Conservation (phyloP, 2,113 vertebrate species). For the Propithecus coquereli region DNA sequence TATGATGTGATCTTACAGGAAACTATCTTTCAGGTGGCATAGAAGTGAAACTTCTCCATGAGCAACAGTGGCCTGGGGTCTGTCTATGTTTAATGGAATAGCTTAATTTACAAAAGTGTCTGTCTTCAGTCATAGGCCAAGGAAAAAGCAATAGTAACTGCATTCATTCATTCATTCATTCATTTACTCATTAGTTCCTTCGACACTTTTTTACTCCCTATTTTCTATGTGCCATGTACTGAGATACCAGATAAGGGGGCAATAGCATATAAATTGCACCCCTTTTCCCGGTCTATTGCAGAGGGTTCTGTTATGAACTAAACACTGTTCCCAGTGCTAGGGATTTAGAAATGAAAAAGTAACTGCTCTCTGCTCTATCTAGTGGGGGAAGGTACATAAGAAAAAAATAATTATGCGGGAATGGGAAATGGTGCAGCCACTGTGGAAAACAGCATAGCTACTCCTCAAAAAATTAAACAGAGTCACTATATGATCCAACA, state of each 20-base stretch:
- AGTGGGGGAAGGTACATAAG: not conserved
- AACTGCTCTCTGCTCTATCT: not conserved
- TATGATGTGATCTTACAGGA: not conserved
- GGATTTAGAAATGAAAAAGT: not conserved
- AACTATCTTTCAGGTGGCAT: not conserved
- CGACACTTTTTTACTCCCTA: not conserved
- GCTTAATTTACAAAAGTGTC: not conserved
- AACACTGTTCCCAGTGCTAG: not conserved
- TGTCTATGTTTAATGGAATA: not conserved
- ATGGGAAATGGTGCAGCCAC: not conserved
- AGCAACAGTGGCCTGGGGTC: not conserved
- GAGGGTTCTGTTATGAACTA: not conserved
- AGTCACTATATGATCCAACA: not conserved
- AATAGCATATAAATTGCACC: not conserved
- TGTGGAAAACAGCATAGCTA: not conserved
- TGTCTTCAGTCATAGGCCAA: not conserved
- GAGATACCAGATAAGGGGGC: too few species aligned
- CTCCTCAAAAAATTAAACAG: not conserved
- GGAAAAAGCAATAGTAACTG: not conserved
- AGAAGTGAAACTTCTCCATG: not conserved
- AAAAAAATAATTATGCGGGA: not conserved
- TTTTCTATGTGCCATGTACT: not conserved
- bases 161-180: not conserved
- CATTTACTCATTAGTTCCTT: not conserved
- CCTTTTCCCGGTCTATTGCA: accelerated